Percentiles rank a stretch among this genome's conserved stretches.
phyloP scores from a whole-genome alignment of 2,113 vertebrate genomes.

The Channa maculata region DNA sequence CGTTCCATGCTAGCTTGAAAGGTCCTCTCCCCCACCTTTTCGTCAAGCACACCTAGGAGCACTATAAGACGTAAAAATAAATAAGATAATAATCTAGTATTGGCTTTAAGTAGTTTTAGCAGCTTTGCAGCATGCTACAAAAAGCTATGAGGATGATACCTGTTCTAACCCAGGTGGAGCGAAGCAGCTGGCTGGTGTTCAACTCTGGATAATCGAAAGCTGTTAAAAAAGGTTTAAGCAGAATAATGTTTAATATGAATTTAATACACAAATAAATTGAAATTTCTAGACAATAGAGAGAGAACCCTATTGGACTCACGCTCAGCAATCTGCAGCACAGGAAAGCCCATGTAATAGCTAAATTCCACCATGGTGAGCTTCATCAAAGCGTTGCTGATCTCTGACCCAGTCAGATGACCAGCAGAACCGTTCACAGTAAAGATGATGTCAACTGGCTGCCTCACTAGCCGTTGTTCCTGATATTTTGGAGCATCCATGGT shows the following conservation, averaged over 20 bases:
- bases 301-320: slow-evolving; percentile 85
- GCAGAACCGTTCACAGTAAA: slow-evolving; percentile 83
- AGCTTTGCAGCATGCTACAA: neutral
- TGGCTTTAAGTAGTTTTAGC: neutral
- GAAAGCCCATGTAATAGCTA: slow-evolving; percentile 96
- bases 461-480: slow-evolving; percentile 69
- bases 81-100: neutral
- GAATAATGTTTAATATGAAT: neutral
- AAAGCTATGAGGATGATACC: slow-evolving; percentile 78
- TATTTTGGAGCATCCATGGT: slow-evolving; percentile 76
- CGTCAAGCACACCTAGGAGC: slow-evolving; percentile 90
- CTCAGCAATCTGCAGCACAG: slow-evolving; percentile 95
- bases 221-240: slow-evolving; percentile 55
- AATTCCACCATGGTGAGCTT: slow-evolving; percentile 93
- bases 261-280: neutral
- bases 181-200: slow-evolving; percentile 91
- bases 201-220: slow-evolving; percentile 96
- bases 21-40: slow-evolving; percentile 86
- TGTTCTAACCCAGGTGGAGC: slow-evolving; percentile 96
- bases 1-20: slow-evolving; percentile 95
- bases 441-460: slow-evolving; percentile 89
- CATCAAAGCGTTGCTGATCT: slow-evolving; percentile 90
- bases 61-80: slow-evolving; percentile 64
- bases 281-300: neutral
- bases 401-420: slow-evolving; percentile 88